phyloP scores from a whole-genome alignment of 2,113 vertebrate genomes.

The Emydura subglobosa region DNA sequence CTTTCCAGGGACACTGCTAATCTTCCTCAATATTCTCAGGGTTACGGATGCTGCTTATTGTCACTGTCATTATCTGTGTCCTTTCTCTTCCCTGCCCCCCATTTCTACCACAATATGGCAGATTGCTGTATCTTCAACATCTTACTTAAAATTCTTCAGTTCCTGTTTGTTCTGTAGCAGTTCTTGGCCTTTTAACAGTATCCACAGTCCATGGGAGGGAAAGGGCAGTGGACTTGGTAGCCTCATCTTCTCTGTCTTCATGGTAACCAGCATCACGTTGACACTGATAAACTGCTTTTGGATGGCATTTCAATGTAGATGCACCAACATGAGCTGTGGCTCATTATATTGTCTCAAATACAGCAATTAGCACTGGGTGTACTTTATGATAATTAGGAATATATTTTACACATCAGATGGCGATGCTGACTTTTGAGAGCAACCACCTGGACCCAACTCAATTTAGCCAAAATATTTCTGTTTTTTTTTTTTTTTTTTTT shows the following conservation, averaged over 20 bases:
- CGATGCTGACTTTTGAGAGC: conserved; percentile 63
- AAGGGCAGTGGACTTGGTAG: not conserved
- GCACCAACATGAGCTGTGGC: not conserved
- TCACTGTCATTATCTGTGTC: not conserved
- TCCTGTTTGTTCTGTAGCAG: not conserved
- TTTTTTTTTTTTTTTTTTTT: not conserved
- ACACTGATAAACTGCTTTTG: not conserved
- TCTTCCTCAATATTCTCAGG: not conserved
- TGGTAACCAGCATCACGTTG: not conserved
- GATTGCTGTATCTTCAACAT: not conserved
- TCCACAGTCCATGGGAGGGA: not conserved
- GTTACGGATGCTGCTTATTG: not conserved
- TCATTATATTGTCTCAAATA: conserved; percentile 44
- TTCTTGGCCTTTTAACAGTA: not conserved
- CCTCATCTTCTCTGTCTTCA: not conserved
- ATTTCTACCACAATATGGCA: not conserved
- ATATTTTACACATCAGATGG: conserved; percentile 67
- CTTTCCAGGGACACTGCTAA: not conserved
- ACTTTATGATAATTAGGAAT: conserved; percentile 53
- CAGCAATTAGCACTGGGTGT: conserved; percentile 36
- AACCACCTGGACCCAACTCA: conserved; percentile 43
- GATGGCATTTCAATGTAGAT: conserved; percentile 21
- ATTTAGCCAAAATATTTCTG: conserved; percentile 29
- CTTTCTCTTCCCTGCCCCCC: fast-evolving
- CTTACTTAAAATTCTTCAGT: not conserved